Conservation (phyloP, 2,797 vertebrate species). For the Euphonia xanthogaster region DNA sequence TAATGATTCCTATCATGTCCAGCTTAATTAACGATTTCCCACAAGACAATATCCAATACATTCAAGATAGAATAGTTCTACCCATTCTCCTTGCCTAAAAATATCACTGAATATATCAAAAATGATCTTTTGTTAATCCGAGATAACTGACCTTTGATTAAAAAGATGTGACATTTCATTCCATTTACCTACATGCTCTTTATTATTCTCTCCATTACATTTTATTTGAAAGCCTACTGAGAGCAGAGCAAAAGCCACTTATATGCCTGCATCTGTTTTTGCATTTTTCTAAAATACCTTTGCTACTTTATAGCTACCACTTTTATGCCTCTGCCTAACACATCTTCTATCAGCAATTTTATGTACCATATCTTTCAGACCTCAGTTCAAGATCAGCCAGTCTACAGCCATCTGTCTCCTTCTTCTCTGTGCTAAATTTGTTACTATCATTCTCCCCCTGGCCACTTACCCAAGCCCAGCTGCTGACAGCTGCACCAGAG, state of each 20-base stretch:
- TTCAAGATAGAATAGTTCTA: slow-evolving; percentile 2
- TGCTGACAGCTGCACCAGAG: neutral
- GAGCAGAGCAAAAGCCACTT: neutral
- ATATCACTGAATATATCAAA: slow-evolving; percentile 42
- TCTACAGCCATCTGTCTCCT: neutral
- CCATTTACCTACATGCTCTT: neutral
- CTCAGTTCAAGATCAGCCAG: neutral
- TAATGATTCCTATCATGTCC: slow-evolving; percentile 14
- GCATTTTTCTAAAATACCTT: neutral
- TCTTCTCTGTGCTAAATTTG: neutral
- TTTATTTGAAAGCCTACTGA: neutral
- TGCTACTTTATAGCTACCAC: neutral
- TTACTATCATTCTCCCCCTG: neutral
- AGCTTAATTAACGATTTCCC: slow-evolving; percentile 41
- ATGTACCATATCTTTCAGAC: neutral
- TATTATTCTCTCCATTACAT: neutral
- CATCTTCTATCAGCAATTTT: neutral
- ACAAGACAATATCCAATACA: slow-evolving; percentile 43
- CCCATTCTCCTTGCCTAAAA: slow-evolving; percentile 31
- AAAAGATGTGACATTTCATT: slow-evolving; percentile 32
- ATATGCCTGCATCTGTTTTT: neutral
- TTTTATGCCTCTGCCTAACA: neutral
- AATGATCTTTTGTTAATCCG: slow-evolving; percentile 32
- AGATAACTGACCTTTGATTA: slow-evolving; percentile 52
- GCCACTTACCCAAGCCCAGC: neutral